Percentiles rank a stretch among this genome's conserved stretches.
These are phyloP conservation scores for Coregonus sp. DNA, from an alignment of 2,797 vertebrate genomes.

Conservation along the genomic window DNA sequence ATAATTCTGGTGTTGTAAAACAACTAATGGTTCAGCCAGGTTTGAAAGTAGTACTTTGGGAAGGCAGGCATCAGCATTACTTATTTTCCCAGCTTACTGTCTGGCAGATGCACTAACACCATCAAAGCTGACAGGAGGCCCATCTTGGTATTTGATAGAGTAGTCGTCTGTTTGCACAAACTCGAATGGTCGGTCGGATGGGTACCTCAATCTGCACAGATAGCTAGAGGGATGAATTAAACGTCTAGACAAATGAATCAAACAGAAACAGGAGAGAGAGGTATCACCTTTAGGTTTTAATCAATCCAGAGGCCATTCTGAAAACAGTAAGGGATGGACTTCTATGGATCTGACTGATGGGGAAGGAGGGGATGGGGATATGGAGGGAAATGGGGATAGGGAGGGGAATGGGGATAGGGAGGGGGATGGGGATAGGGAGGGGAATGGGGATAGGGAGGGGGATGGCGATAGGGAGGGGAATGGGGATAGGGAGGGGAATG, in stretches of 20 bases:
- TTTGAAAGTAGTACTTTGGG: conserved; percentile 1
- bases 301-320: conserved; percentile 66
- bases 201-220: neutral
- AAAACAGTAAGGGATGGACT: conserved; percentile 52
- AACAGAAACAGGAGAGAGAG: conserved; percentile 44
- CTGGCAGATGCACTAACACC: conserved; percentile 10
- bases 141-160: conserved; percentile 41
- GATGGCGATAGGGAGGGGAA: too few species aligned
- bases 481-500: too few species aligned
- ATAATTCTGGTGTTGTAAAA: neutral
- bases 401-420: neutral
- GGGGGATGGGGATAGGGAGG: conserved; percentile 6
- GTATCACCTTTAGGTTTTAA: conserved; percentile 68
- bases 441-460: too few species aligned
- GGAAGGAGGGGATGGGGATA: conserved; percentile 33
- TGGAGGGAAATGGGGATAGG: conserved; percentile 24
- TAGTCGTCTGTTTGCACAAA: conserved; percentile 14
- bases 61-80: neutral
- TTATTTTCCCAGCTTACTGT: conserved; percentile 23
- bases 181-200: conserved; percentile 22
- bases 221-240: conserved; percentile 19
- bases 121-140: conserved; percentile 27
- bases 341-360: conserved; percentile 14
- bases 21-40: neutral
- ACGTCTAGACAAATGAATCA: conserved; percentile 52